Conservation (phyloP, 2,888 invertebrate genomes). For the Drosophila nr. perissopoda region DNA sequence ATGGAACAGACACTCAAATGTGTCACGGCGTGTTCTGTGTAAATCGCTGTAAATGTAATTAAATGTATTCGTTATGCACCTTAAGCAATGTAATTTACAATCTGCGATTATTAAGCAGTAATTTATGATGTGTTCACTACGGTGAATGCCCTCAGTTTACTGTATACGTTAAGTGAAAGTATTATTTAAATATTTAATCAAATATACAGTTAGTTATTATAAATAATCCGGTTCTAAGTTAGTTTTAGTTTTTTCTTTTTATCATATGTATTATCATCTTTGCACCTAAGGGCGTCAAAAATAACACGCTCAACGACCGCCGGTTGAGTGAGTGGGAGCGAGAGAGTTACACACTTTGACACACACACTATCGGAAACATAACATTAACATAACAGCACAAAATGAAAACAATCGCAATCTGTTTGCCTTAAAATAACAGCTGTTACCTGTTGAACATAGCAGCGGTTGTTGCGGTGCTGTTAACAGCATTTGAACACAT, state of each 20-base stretch:
- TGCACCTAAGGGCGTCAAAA: constrained; percentile 27
- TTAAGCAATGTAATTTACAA: constrained; percentile 43
- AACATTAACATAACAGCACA: constrained; percentile 11
- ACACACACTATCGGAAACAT: neutral
- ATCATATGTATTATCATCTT: constrained; percentile 18
- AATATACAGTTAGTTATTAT: neutral
- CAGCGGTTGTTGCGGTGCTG: neutral
- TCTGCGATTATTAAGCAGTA: constrained; percentile 20
- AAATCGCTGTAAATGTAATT: constrained; percentile 41
- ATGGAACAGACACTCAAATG: constrained; percentile 58
- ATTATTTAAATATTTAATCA: neutral
- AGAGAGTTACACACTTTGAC: neutral
- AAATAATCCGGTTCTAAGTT: neutral
- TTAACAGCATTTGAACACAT: constrained; percentile 5
- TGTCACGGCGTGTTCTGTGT: constrained; percentile 33
- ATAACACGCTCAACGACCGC: constrained; percentile 10
- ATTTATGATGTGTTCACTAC: constrained; percentile 18
- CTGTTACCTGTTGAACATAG: constrained; percentile 2
- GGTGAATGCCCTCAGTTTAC: constrained; percentile 43
- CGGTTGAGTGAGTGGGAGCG: neutral
- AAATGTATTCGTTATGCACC: constrained; percentile 52
- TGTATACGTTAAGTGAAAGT: neutral
- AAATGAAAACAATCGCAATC: neutral
- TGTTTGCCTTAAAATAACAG: neutral
- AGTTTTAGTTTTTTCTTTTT: neutral